These are phyloP conservation scores for Apomyelois bistriatella DNA, from an alignment of 2,888 invertebrate species.

Conservation along the genomic window DNA sequence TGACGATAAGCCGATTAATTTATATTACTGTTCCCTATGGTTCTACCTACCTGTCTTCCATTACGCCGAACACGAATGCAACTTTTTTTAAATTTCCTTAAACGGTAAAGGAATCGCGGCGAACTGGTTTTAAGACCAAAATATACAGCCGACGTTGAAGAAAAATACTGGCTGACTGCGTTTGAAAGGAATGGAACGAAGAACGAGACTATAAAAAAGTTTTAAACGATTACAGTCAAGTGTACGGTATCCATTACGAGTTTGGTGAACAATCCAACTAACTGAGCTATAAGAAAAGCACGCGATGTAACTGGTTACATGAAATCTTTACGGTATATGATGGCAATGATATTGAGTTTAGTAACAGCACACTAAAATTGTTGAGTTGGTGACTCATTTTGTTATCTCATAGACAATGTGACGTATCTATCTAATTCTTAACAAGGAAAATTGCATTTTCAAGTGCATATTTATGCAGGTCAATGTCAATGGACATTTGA, in stretches of 20 bases:
- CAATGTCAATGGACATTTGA: not conserved
- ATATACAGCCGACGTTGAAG: constrained; percentile 56
- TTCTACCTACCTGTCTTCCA: constrained; percentile 58
- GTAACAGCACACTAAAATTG: constrained; percentile 1
- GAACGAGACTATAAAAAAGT: not conserved
- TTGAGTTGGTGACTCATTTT: constrained; percentile 5
- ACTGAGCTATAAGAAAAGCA: not conserved
- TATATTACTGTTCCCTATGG: constrained; percentile 5
- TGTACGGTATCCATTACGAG: constrained; percentile 10
- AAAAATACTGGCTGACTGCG: constrained; percentile 60
- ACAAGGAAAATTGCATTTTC: constrained; percentile 12
- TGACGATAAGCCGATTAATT: constrained; percentile 10
- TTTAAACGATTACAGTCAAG: constrained; percentile 23
- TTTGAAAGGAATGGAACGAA: constrained; percentile 27
- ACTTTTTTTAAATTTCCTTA: constrained; percentile 25
- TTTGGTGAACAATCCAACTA: not conserved
- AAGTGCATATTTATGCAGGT: constrained; percentile 2
- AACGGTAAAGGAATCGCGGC: constrained; percentile 29
- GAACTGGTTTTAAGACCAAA: constrained; percentile 45
- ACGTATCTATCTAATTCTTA: constrained; percentile 7
- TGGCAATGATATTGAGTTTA: not conserved
- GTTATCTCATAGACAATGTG: constrained; percentile 3
- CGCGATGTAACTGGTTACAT: not conserved
- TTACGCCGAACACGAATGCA: constrained; percentile 33
- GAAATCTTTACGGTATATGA: not conserved